Evolutionary conservation across 2,888 invertebrate species (phyloP).

Genomic region (Drosophila birchii): DNA sequence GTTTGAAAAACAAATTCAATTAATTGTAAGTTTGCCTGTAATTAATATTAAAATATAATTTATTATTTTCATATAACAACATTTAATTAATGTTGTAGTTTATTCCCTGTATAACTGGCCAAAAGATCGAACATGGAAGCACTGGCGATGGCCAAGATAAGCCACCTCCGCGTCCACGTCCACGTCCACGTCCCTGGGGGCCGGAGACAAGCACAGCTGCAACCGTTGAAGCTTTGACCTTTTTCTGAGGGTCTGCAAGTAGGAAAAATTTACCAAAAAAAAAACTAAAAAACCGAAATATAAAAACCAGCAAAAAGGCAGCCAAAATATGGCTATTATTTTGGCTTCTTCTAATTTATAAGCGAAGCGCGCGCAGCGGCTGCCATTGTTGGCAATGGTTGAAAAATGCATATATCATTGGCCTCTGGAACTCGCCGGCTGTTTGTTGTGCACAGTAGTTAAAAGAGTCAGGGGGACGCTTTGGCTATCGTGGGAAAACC

Average conservation of each 20-base stretch:
- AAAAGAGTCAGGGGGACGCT: constrained; percentile 13
- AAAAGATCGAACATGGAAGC: constrained; percentile 55
- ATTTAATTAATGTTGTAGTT: background rate
- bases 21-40: background rate
- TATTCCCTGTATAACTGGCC: constrained; percentile 13
- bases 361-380: constrained; percentile 60
- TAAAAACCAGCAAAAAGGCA: constrained; percentile 19
- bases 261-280: constrained; percentile 5
- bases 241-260: constrained; percentile 62
- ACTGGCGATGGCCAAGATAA: constrained; percentile 61
- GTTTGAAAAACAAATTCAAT: background rate
- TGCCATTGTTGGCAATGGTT: constrained; percentile 47
- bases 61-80: background rate
- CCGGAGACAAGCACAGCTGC: constrained; percentile 62
- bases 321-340: constrained; percentile 76
- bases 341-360: constrained; percentile 80
- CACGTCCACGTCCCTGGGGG: constrained; percentile 7
- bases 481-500: constrained; percentile 74
- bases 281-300: constrained; percentile 9
- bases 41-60: background rate
- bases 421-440: constrained; percentile 74
- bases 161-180: constrained; percentile 29
- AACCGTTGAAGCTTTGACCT: constrained; percentile 72
- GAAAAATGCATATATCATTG: constrained; percentile 80
- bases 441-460: constrained; percentile 78